phyloP scores from a whole-genome alignment of 2,797 vertebrate species.

The Lerista edwardsae region DNA sequence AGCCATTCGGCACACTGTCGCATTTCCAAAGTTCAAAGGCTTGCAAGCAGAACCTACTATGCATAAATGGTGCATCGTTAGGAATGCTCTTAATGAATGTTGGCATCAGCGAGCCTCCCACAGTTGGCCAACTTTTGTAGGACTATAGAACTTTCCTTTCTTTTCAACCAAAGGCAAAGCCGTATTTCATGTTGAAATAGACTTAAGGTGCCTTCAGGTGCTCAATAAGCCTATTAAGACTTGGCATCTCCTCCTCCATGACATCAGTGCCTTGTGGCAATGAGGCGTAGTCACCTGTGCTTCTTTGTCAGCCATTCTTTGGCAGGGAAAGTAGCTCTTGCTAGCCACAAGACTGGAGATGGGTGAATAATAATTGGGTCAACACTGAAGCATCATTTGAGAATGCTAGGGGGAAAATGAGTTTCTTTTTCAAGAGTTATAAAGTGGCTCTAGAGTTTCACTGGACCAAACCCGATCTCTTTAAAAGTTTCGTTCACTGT shows the following conservation, averaged over 20 bases:
- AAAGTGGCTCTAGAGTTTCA: background rate
- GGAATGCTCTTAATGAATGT: constrained; percentile 68
- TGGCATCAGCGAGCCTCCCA: constrained; percentile 55
- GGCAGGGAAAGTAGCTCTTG: background rate
- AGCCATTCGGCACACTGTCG: constrained; percentile 32
- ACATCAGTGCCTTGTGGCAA: background rate
- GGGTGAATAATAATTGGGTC: background rate
- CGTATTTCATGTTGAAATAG: constrained; percentile 57
- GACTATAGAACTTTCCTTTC: constrained; percentile 52
- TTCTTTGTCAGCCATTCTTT: background rate
- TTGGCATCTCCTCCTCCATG: background rate
- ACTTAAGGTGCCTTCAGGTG: constrained; percentile 49
- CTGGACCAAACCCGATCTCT: background rate
- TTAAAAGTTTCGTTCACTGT: background rate
- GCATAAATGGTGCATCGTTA: constrained; percentile 60
- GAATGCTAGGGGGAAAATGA: background rate
- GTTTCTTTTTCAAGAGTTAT: background rate
- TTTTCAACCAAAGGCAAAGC: constrained; percentile 21
- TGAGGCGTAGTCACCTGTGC: background rate
- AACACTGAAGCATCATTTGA: background rate
- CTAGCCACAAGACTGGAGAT: too few relatives aligned
- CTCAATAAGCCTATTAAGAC: constrained; percentile 40
- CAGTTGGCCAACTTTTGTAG: constrained; percentile 61
- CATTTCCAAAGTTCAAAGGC: constrained; percentile 49
- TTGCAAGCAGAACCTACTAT: constrained; percentile 49